Evolutionary conservation across 2,113 vertebrate genomes (phyloP).

Genomic region (Recurvirostra avosetta): DNA sequence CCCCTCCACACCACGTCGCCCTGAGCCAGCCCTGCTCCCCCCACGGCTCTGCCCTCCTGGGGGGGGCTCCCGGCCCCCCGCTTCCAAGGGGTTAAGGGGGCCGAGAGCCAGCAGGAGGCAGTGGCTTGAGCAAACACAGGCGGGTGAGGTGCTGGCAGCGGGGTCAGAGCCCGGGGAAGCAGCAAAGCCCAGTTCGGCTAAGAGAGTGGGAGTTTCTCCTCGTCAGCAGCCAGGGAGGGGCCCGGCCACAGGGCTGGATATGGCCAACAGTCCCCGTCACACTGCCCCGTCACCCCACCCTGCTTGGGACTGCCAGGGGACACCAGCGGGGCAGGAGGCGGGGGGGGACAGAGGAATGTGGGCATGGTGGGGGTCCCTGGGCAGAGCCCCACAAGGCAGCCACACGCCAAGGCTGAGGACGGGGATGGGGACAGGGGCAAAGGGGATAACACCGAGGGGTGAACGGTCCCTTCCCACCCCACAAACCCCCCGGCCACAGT

Average conservation of each 20-base stretch:
- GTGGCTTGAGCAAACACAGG: not conserved
- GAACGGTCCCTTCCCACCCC: accelerated
- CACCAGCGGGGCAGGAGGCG: not conserved
- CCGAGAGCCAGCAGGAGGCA: not conserved
- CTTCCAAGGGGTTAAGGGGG: not conserved
- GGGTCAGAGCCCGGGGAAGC: not conserved
- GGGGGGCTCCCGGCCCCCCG: not conserved
- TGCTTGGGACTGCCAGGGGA: not conserved
- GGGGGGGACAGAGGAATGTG: not conserved
- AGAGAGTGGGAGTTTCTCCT: not conserved
- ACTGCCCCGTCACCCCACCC: accelerated
- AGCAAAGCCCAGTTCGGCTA: not conserved
- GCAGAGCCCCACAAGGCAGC: not conserved
- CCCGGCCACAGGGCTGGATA: not conserved
- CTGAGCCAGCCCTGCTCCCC: not conserved
- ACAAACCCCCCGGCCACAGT: not conserved
- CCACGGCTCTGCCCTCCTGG: not conserved
- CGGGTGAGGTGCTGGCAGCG: not conserved
- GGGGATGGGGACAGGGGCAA: not conserved
- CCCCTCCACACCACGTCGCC: not conserved
- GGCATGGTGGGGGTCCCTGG: accelerated
- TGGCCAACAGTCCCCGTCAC: accelerated
- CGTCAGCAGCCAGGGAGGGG: not conserved
- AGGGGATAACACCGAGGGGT: not conserved
- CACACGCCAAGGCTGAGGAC: accelerated